These are phyloP conservation scores for Hylaea fasciaria DNA, from an alignment of 2,888 invertebrate species.

Conservation along the genomic window DNA sequence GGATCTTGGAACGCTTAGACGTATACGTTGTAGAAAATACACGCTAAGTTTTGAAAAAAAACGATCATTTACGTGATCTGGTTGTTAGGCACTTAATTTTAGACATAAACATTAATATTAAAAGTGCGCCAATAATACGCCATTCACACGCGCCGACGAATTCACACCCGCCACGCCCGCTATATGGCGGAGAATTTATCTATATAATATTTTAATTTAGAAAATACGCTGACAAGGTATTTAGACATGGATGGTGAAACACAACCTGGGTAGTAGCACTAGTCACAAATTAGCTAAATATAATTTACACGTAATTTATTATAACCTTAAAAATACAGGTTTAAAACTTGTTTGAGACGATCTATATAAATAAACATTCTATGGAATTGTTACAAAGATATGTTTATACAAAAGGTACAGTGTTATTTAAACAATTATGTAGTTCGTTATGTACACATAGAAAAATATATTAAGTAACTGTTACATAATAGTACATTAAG, in stretches of 20 bases:
- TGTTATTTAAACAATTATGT: slow-evolving; percentile 41
- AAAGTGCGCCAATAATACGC: neutral
- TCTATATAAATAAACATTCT: slow-evolving; percentile 33
- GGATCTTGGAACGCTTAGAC: neutral
- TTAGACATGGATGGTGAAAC: slow-evolving; percentile 57
- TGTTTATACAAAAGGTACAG: slow-evolving; percentile 59
- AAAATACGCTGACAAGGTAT: slow-evolving; percentile 4
- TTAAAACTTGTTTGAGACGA: slow-evolving; percentile 27
- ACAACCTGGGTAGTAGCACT: slow-evolving; percentile 56
- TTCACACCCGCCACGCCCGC: neutral
- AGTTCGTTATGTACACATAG: slow-evolving; percentile 70
- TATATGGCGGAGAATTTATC: neutral
- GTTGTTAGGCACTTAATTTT: neutral
- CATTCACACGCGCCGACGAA: neutral
- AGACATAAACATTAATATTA: too few relatives aligned
- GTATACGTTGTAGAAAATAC: too few relatives aligned
- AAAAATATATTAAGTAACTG: slow-evolving; percentile 77
- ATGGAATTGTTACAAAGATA: slow-evolving; percentile 47
- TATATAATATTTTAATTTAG: neutral
- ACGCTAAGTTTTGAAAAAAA: too few relatives aligned
- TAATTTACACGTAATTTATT: slow-evolving; percentile 30
- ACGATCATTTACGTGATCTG: neutral
- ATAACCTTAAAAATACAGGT: slow-evolving; percentile 32
- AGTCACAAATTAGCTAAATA: slow-evolving; percentile 46
- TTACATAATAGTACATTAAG: too few relatives aligned